Conservation (phyloP, 2,797 vertebrate species). For the Lutjanus argentimaculatus region DNA sequence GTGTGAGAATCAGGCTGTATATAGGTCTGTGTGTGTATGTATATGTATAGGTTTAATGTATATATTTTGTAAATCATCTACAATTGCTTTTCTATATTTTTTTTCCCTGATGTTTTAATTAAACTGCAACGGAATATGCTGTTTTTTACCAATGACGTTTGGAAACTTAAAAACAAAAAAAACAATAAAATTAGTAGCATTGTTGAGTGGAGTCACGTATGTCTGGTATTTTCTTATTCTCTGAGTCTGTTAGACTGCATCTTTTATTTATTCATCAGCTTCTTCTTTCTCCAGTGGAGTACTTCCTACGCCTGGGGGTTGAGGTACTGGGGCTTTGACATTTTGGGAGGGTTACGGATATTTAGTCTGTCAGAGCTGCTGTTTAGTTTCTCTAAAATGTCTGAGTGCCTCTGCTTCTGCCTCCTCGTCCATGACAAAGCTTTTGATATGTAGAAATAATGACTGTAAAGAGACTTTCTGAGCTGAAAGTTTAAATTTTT, state of each 20-base stretch:
- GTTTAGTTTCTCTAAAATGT: slow-evolving; percentile 7
- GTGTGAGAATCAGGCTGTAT: slow-evolving; percentile 62
- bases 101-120: slow-evolving; percentile 69
- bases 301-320: neutral
- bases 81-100: slow-evolving; percentile 66
- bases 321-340: neutral
- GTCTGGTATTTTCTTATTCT: slow-evolving; percentile 11
- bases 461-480: slow-evolving; percentile 5
- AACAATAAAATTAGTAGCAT: slow-evolving; percentile 43
- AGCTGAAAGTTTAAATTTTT: neutral
- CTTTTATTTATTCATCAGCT: slow-evolving; percentile 15
- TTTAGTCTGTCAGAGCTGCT: too few species aligned
- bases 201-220: neutral
- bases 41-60: slow-evolving; percentile 85
- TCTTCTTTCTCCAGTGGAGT: slow-evolving; percentile 5
- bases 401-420: neutral
- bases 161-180: slow-evolving; percentile 26
- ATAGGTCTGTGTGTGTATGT: slow-evolving; percentile 81
- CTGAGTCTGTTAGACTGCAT: neutral
- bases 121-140: slow-evolving; percentile 41
- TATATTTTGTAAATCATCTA: slow-evolving; percentile 84
- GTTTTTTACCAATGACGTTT: slow-evolving; percentile 58
- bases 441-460: slow-evolving; percentile 8
- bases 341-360: too few species aligned
- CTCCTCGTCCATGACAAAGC: neutral